These are phyloP conservation scores for Nebria ingens DNA, from an alignment of 1,140 invertebrate species.

Conservation along the genomic window DNA sequence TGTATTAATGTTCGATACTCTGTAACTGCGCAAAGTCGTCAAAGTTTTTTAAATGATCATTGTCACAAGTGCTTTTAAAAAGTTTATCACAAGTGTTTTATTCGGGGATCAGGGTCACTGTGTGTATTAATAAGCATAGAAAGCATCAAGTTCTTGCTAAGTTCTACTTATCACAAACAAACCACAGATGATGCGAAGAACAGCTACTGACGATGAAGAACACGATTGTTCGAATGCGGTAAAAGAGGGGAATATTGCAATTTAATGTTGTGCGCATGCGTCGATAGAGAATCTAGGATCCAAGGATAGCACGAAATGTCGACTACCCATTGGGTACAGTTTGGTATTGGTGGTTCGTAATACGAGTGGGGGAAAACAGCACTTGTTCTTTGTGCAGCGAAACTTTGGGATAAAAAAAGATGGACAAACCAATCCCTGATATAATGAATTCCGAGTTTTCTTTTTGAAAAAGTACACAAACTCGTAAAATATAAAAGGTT, in stretches of 20 bases:
- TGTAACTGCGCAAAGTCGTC: no score
- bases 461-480: constrained; percentile 1
- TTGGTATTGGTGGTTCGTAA: not conserved
- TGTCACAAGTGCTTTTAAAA: no score
- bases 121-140: no score
- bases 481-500: no score
- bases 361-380: not conserved
- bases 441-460: not conserved
- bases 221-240: constrained; percentile 6
- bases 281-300: not conserved
- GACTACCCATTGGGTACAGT: constrained; percentile 5
- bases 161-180: not conserved
- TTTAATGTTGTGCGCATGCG: not conserved
- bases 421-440: not conserved
- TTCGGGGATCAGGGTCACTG: no score
- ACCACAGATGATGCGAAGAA: not conserved
- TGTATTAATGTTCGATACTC: no score
- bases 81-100: no score
- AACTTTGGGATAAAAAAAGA: not conserved
- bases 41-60: no score
- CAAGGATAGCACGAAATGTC: not conserved
- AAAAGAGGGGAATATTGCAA: not conserved
- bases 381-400: not conserved
- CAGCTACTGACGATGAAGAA: not conserved
- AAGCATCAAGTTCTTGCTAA: no score